phyloP scores from a whole-genome alignment of 2,888 invertebrate genomes.

The Callosobruchus maculatus region DNA sequence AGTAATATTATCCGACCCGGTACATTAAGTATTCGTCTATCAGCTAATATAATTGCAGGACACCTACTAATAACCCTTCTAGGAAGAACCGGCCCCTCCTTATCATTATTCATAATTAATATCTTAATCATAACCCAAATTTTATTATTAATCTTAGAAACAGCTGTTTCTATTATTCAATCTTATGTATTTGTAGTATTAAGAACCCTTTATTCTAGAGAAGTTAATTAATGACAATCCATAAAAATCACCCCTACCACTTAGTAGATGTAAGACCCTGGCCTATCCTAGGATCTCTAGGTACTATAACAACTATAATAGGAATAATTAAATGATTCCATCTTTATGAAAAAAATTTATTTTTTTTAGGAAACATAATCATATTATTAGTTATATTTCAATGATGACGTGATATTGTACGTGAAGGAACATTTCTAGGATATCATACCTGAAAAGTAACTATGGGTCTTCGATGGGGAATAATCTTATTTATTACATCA shows the following conservation, averaged over 20 bases:
- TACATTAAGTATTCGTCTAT: slow-evolving; percentile 66
- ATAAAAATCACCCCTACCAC: slow-evolving; percentile 61
- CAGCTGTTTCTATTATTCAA: slow-evolving; percentile 63
- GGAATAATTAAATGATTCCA: slow-evolving; percentile 63
- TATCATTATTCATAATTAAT: slow-evolving; percentile 30
- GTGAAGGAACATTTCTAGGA: slow-evolving; percentile 66
- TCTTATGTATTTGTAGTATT: slow-evolving; percentile 64
- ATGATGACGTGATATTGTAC: slow-evolving; percentile 69
- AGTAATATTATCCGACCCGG: slow-evolving; percentile 60
- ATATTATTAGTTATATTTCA: slow-evolving; percentile 56
- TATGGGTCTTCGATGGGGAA: slow-evolving; percentile 63
- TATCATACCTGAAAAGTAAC: slow-evolving; percentile 58
- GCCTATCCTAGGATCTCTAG: slow-evolving; percentile 60
- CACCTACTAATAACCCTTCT: slow-evolving; percentile 64
- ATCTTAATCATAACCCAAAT: slow-evolving; percentile 32
- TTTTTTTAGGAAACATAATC: slow-evolving; percentile 53
- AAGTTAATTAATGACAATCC: slow-evolving; percentile 55
- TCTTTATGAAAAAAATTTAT: slow-evolving; percentile 52
- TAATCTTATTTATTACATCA: slow-evolving; percentile 70
- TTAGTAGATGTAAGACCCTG: slow-evolving; percentile 65
- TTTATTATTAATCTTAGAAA: slow-evolving; percentile 54
- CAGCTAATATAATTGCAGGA: slow-evolving; percentile 76
- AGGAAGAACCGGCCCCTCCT: slow-evolving; percentile 47
- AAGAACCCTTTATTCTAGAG: slow-evolving; percentile 64
- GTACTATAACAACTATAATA: slow-evolving; percentile 55